Base-by-base conservation (phyloP, 2,797 vertebrate genomes). In the Hyperoplus lanceolatus region DNA sequence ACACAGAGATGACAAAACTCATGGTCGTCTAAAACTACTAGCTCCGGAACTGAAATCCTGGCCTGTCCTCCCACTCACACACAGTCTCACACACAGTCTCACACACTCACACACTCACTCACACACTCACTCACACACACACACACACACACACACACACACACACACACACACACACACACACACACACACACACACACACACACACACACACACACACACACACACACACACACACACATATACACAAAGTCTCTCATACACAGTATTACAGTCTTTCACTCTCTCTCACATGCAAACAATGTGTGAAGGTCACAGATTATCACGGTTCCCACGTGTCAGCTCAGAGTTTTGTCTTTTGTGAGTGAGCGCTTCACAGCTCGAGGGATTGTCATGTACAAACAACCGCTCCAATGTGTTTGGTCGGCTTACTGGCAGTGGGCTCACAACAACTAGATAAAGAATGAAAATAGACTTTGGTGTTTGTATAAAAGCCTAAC, bases 261-360 rank as follows among this genome's bases (percentile, higher is more conserved):
- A 46, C 55, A 41, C 61, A 55, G 63, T 58, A 45, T 14, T 48
- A 29, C 29, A 29, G 56, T 5, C 56, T 18, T 51, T 41, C 49
- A 7, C 64, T 36, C 53, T 13, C 64, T 51, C 39, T 4, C 42
- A 8, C 73, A 57, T 75, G 53, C 10, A 1, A 56, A 76, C 71
- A 70, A 41, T 67, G 59, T 63, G 58, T 75, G 18, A 85, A 83
- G 80, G 86, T 85, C 75, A 18, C 36, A 0, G 56, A 73, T 89
- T 86, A 73, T 80, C 74, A 69, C 18, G 50, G 77, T 75, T 82
- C 75, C 80, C 79, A 68, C 65, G 75, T 48, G 49, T 81, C 82
- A 73, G 78, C 54, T 71, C 63, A 5, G 67, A 82, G 50, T 79
- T 89, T 79, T 81, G 83, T 88, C 72, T 83, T 42, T 69, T 74